These are phyloP conservation scores for Atethmia centrago DNA, from an alignment of 2,888 invertebrate genomes.

Conservation along the genomic window DNA sequence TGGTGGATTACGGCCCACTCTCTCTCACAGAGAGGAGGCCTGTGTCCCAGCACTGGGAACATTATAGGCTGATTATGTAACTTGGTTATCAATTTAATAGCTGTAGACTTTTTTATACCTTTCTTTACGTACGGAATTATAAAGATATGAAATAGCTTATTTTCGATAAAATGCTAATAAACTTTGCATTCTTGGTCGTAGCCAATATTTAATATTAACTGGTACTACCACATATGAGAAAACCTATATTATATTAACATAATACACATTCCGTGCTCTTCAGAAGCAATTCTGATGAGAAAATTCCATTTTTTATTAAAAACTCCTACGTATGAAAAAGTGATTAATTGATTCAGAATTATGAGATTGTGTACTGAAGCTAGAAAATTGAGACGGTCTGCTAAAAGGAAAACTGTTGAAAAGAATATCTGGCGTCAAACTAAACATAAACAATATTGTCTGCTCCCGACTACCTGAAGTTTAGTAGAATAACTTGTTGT, in stretches of 20 bases:
- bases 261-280: constrained; percentile 20
- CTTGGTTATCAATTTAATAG: no score
- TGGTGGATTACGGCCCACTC: no score
- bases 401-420: constrained; percentile 16
- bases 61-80: no score
- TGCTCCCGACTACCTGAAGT: constrained; percentile 33
- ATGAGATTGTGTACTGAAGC: constrained; percentile 11
- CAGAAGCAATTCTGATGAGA: constrained; percentile 24
- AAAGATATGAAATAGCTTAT: neutral
- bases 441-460: constrained; percentile 40
- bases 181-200: constrained; percentile 22
- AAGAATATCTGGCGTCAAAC: constrained; percentile 29
- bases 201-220: constrained; percentile 40
- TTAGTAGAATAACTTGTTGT: constrained; percentile 25
- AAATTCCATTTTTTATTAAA: constrained; percentile 33
- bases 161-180: constrained; percentile 29
- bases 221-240: constrained; percentile 17
- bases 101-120: no score
- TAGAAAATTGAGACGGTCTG: constrained; percentile 24
- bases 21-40: no score
- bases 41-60: no score
- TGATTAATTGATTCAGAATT: constrained; percentile 21
- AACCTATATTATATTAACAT: constrained; percentile 25
- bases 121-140: neutral
- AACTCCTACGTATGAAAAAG: constrained; percentile 10